Evolutionary conservation across 1,140 invertebrate genomes (phyloP).

Genomic region (Nasonia vitripennis): DNA sequence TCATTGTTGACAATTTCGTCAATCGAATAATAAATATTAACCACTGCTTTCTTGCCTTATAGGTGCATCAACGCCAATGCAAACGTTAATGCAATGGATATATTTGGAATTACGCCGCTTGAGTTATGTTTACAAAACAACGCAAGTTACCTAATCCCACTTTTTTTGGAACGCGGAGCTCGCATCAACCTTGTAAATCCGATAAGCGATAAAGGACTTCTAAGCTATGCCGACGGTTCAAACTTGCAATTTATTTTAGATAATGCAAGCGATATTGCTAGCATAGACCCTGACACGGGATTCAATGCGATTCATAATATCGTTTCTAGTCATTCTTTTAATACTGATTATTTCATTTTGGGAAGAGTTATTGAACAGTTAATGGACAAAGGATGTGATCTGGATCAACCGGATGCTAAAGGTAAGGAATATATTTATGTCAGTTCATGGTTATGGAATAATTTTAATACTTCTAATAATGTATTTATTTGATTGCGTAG

Average conservation of each 20-base stretch:
- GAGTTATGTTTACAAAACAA: not conserved
- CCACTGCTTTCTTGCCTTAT: not conserved
- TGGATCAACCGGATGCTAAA: not conserved
- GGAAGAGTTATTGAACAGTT: not conserved
- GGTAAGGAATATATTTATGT: not conserved
- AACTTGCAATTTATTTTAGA: not conserved
- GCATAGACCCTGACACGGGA: not conserved
- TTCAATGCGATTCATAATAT: slow-evolving; percentile 7
- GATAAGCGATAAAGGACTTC: not conserved
- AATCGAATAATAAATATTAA: not conserved
- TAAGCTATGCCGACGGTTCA: not conserved
- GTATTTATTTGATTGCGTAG: not conserved
- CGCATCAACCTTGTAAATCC: not conserved
- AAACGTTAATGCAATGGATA: not conserved
- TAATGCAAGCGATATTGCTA: not conserved
- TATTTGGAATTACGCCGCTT: not conserved
- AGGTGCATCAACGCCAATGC: not conserved
- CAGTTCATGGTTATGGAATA: not conserved
- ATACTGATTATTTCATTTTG: not conserved
- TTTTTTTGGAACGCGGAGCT: not conserved
- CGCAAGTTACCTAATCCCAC: not conserved
- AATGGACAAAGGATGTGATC: not conserved
- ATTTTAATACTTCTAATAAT: not conserved
- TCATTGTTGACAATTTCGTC: not conserved
- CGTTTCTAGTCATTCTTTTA: not conserved